These are phyloP conservation scores for Eupithecia centaureata DNA, from an alignment of 2,888 invertebrate genomes.

Conservation along the genomic window DNA sequence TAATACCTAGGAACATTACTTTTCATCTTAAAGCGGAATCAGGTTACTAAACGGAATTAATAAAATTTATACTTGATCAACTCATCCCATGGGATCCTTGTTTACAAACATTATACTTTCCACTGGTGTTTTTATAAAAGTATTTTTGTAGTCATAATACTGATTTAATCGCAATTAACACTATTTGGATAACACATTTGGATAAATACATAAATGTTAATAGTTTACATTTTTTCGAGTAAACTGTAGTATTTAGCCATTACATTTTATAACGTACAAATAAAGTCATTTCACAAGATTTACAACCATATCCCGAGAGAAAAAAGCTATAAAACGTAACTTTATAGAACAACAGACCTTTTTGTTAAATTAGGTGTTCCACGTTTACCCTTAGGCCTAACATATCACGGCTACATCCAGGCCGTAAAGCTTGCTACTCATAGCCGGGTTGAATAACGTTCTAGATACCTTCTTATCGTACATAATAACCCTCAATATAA, in stretches of 20 bases:
- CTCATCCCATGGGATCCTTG: too few species aligned
- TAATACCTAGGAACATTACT: too few species aligned
- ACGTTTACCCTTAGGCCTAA: constrained; percentile 19
- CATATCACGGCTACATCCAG: constrained; percentile 9
- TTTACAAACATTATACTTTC: too few species aligned
- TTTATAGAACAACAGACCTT: constrained; percentile 10
- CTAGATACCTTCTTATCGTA: not conserved
- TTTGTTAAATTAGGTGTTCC: constrained; percentile 16
- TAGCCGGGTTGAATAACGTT: constrained; percentile 1
- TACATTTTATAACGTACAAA: not conserved
- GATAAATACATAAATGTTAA: too few species aligned
- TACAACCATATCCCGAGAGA: not conserved
- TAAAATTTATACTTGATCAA: too few species aligned
- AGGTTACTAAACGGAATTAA: too few species aligned
- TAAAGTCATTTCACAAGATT: not conserved
- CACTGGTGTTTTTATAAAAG: too few species aligned
- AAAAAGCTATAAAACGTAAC: constrained; percentile 5
- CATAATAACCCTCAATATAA: not conserved
- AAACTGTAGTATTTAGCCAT: not conserved
- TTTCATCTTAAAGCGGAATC: too few species aligned
- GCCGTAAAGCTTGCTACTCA: constrained; percentile 11
- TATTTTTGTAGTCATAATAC: too few species aligned
- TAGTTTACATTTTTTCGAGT: not conserved
- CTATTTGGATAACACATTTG: too few species aligned
- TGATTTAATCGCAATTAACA: too few species aligned